phyloP scores from a whole-genome alignment of 2,113 vertebrate species.

The Paratilapia polleni region DNA sequence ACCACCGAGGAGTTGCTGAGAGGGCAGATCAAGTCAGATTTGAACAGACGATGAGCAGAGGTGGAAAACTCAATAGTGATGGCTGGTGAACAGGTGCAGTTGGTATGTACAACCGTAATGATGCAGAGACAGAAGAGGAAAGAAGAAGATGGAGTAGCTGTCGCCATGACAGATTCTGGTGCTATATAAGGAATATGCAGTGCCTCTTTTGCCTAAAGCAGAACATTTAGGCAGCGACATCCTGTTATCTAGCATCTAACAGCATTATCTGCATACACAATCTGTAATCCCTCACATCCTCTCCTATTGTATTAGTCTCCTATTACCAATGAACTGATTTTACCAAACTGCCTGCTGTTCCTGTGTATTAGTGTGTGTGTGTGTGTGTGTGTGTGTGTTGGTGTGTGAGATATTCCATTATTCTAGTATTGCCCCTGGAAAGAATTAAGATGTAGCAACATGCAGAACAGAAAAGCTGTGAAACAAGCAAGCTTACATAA shows the following conservation, averaged over 20 bases:
- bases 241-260: slow-evolving; percentile 71
- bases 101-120: slow-evolving; percentile 9
- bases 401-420: slow-evolving; percentile 7
- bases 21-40: not conserved
- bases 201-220: slow-evolving; percentile 39
- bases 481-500: slow-evolving; percentile 44
- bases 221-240: slow-evolving; percentile 62
- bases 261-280: slow-evolving; percentile 70
- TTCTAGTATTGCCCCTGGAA: slow-evolving; percentile 37
- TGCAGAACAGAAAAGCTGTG: slow-evolving; percentile 43
- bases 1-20: not conserved
- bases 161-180: slow-evolving; percentile 19
- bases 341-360: slow-evolving; percentile 45
- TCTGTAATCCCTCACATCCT: slow-evolving; percentile 58
- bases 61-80: not conserved
- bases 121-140: slow-evolving; percentile 13
- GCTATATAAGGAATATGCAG: slow-evolving; percentile 24
- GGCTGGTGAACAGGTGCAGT: slow-evolving; percentile 25
- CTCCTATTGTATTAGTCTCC: slow-evolving; percentile 54
- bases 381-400: slow-evolving; percentile 23
- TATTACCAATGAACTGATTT: slow-evolving; percentile 61
- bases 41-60: not conserved
- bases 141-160: slow-evolving; percentile 42
- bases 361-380: slow-evolving; percentile 1
- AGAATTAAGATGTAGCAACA: slow-evolving; percentile 59